Percentiles rank a stretch among this genome's conserved stretches.
These are phyloP conservation scores for Malurus cyaneus DNA, from an alignment of 2,113 vertebrate species.

Conservation along the genomic window DNA sequence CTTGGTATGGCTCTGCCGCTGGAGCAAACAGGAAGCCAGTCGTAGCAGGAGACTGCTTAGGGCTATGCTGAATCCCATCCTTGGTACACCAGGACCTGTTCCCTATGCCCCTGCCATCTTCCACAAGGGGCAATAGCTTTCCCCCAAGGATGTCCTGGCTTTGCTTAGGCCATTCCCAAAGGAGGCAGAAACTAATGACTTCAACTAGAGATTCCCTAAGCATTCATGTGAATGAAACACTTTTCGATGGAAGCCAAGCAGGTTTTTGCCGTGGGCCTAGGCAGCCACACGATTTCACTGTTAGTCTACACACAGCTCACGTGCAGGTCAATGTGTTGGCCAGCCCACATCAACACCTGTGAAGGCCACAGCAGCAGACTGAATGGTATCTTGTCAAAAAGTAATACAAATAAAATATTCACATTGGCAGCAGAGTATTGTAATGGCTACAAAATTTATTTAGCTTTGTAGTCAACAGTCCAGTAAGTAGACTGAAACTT, in stretches of 20 bases:
- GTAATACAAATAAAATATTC: not conserved
- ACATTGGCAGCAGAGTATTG: not conserved
- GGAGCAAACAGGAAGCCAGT: not conserved
- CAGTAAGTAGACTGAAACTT: not conserved
- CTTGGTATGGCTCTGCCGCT: not conserved
- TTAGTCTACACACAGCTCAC: not conserved
- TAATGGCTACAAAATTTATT: not conserved
- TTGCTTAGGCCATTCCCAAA: not conserved
- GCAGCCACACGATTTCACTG: fast-evolving
- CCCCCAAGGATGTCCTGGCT: not conserved
- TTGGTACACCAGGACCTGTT: fast-evolving
- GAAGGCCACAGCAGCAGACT: not conserved
- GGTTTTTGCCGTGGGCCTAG: not conserved
- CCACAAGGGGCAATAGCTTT: not conserved
- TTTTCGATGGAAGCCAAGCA: fast-evolving
- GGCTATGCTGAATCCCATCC: not conserved
- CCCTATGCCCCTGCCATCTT: not conserved
- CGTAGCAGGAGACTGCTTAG: fast-evolving
- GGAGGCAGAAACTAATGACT: not conserved
- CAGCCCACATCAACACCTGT: not conserved
- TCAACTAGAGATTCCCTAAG: not conserved
- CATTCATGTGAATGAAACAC: fast-evolving
- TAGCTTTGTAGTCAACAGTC: not conserved
- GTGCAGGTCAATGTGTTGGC: not conserved
- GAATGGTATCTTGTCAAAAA: not conserved